These are phyloP conservation scores for Lydus trimaculatus DNA, from an alignment of 2,888 invertebrate species.

Conservation along the genomic window DNA sequence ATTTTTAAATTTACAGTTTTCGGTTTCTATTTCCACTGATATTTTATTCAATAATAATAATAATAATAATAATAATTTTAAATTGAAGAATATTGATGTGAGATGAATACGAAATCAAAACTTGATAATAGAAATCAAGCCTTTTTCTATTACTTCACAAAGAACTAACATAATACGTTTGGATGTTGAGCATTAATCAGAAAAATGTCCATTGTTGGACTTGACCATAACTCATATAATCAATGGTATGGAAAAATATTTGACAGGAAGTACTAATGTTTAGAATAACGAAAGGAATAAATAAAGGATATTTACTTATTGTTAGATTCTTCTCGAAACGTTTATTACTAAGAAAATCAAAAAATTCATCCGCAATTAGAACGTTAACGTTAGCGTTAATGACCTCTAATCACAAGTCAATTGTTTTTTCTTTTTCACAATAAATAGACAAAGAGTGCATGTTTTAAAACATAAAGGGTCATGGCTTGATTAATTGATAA, in stretches of 20 bases:
- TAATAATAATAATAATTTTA: no score
- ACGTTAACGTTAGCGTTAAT: background rate
- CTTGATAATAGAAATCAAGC: background rate
- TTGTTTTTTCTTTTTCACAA: background rate
- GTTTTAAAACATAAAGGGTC: background rate
- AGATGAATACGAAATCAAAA: background rate
- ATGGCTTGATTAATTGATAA: slow-evolving; percentile 5
- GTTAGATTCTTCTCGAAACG: background rate
- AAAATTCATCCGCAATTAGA: background rate
- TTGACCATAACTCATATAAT: background rate
- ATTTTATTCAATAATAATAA: background rate
- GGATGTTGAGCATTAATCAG: background rate
- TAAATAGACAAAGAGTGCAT: background rate
- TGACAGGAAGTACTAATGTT: background rate
- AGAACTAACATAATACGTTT: background rate
- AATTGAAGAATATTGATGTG: no score
- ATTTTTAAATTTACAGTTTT: background rate
- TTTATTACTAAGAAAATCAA: background rate
- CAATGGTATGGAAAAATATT: background rate
- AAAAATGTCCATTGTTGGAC: background rate
- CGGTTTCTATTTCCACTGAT: background rate
- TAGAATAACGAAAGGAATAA: background rate
- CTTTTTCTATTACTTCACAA: background rate
- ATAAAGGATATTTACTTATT: background rate
- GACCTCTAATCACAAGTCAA: background rate